Evolutionary conservation across 2,113 vertebrate species (phyloP).

Genomic region (Xiphophorus maculatus): DNA sequence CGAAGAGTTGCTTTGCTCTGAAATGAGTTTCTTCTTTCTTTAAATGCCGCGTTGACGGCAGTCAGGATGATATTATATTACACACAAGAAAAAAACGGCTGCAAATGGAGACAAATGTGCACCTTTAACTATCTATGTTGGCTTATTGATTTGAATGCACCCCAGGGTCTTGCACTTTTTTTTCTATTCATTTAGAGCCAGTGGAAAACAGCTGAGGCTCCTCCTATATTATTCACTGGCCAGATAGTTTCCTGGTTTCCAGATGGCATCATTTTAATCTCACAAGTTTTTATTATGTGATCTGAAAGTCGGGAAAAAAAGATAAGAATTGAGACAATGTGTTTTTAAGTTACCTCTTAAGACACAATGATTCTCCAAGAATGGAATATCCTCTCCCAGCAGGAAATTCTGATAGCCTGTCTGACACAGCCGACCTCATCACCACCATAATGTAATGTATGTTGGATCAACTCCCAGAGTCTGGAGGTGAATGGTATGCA

Average conservation of each 20-base stretch:
- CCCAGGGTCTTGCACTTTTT: conserved; percentile 39
- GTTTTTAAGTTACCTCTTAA: conserved; percentile 10
- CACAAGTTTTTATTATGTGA: conserved; percentile 11
- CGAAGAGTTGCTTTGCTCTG: conserved; percentile 3
- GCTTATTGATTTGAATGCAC: conserved; percentile 57
- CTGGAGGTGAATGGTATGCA: conserved; percentile 12
- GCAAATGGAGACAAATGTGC: conserved; percentile 50
- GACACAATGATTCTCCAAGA: conserved; percentile 18
- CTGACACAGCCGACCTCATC: conserved; percentile 50
- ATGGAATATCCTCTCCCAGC: conserved; percentile 36
- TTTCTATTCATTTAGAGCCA: conserved; percentile 35
- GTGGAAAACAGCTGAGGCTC: conserved; percentile 16
- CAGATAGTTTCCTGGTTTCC: conserved; percentile 17
- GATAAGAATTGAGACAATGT: conserved; percentile 9
- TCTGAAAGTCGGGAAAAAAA: conserved; percentile 4
- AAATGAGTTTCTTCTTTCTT: conserved; percentile 39
- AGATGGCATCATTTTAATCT: conserved; percentile 17
- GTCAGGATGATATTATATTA: conserved; percentile 42
- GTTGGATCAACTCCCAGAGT: conserved; percentile 28
- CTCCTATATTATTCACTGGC: neutral
- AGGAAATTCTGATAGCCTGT: conserved; percentile 44
- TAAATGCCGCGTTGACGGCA: conserved; percentile 30
- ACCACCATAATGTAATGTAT: conserved; percentile 52
- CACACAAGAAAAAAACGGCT: conserved; percentile 22
- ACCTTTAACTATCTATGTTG: conserved; percentile 37